Evolutionary conservation across 2,797 vertebrate genomes (phyloP), one percentile per base, ranked within the genome.

Genomic region (Phrynocephalus guinanensis): DNA sequence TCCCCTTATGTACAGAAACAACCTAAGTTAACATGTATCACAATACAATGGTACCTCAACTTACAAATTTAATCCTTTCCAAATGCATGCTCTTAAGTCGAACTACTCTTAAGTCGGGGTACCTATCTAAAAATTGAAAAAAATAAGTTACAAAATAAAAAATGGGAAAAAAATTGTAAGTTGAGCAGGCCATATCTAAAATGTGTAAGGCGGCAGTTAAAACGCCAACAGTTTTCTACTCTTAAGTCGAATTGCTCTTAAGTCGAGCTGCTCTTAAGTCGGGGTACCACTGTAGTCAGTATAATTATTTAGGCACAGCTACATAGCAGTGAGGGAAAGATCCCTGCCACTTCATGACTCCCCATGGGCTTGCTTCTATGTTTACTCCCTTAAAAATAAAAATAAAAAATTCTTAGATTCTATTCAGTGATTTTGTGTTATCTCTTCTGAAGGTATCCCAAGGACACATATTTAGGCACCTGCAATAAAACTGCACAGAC

Each of bases 231-330:
- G 38, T 44, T 44, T 44, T 5, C 38, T 44, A 44, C 38, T 4
- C 38, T 33, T 33, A 2, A 33, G 33, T 33, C 33, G 2, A 33
- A 33, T 33, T 33, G 33, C 33, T 33, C 33, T 33, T 33, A 33
- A 33, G 33, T 33, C 33, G 33, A 33, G 33, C 33, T 33, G 33
- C 33, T 33, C 33, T 33, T 33, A 33, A 33, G 33, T 33, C 33
- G 33, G 33, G 33, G 1, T 33, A 38, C 38, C 38, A 44, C 38
- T 44, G 38, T 0, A 67, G 16, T 80, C 70, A 38, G 9, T 5
- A 67, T 88, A 84, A 84, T 80, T 84, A 80, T 80, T 75, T 84
- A 84, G 75, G 66, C 75, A 86, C 30, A 63, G 26, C 50, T 66
- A 48, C 50, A 71, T 24, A 80, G 77, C 70, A 28, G 66, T n/a